phyloP scores from a whole-genome alignment of 2,113 vertebrate species.

The Myrmecobius fasciatus region DNA sequence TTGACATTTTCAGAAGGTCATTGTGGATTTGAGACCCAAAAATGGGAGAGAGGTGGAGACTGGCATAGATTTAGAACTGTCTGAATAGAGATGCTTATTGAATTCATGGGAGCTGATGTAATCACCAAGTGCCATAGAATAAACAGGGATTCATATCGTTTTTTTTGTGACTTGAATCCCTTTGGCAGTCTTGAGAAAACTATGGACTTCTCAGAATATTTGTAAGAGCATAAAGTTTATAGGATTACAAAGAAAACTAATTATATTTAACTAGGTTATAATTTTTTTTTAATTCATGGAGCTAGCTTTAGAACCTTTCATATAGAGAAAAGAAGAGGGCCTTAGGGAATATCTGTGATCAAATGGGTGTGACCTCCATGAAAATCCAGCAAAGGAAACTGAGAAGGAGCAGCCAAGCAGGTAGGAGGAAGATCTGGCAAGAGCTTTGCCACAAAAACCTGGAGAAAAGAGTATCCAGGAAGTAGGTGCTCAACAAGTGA shows the following conservation, averaged over 20 bases:
- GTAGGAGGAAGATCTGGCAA: neutral
- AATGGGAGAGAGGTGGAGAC: neutral
- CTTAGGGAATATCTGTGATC: neutral
- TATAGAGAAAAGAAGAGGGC: neutral
- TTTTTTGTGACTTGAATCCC: neutral
- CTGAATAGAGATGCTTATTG: neutral
- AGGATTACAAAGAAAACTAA: neutral
- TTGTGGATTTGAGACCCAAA: neutral
- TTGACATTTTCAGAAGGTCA: neutral
- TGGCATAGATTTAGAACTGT: neutral
- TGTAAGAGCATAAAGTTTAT: neutral
- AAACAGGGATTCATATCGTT: neutral
- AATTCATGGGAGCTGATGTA: neutral
- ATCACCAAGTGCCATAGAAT: neutral
- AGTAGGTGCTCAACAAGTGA: neutral
- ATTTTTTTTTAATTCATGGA: neutral
- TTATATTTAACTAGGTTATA: neutral
- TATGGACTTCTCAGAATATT: neutral
- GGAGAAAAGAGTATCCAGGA: neutral
- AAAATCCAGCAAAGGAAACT: neutral
- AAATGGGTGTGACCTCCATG: neutral
- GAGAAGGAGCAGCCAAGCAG: neutral
- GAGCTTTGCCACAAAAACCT: neutral
- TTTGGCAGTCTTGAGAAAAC: neutral
- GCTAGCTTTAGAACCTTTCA: neutral